A percentile compares a stretch with the other conserved stretches of the same genome.
Conservation (phyloP, 1,140 invertebrate species). For the Harlomillsia oculata region DNA sequence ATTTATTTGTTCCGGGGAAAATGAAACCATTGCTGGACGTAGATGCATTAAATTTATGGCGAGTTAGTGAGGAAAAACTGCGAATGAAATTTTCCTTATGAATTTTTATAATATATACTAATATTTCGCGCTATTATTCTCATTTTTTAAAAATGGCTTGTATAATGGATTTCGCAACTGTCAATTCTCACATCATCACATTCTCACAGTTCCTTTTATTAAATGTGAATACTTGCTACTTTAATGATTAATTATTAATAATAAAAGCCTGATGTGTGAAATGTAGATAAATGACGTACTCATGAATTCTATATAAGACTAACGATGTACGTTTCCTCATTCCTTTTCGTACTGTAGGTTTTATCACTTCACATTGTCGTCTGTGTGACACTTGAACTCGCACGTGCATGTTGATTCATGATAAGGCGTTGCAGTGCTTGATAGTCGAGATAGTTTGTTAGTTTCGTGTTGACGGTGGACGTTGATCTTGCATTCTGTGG, state of each 20-base stretch:
- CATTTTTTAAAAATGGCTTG: background rate
- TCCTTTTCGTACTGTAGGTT: too few species aligned
- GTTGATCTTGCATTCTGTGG: background rate
- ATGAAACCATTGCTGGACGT: conserved; percentile 16
- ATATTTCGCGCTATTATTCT: background rate
- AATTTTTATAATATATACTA: background rate
- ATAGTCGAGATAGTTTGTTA: background rate
- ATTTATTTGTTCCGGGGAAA: conserved; percentile 5
- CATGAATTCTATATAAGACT: background rate
- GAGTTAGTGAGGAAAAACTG: conserved; percentile 37
- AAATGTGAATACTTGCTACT: background rate
- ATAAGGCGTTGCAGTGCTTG: background rate
- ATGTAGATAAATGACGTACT: background rate
- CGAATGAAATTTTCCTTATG: conserved; percentile 3
- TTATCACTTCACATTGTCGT: too few species aligned
- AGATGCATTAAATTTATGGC: conserved; percentile 42
- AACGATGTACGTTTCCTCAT: background rate
- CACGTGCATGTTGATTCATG: background rate
- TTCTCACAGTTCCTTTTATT: background rate
- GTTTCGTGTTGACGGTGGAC: background rate
- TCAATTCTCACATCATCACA: background rate
- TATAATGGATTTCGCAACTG: background rate
- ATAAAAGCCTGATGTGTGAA: background rate
- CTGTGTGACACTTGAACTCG: background rate
- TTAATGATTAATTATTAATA: background rate